phyloP scores from a whole-genome alignment of 2,113 vertebrate genomes.

The Hypanus sabinus region DNA sequence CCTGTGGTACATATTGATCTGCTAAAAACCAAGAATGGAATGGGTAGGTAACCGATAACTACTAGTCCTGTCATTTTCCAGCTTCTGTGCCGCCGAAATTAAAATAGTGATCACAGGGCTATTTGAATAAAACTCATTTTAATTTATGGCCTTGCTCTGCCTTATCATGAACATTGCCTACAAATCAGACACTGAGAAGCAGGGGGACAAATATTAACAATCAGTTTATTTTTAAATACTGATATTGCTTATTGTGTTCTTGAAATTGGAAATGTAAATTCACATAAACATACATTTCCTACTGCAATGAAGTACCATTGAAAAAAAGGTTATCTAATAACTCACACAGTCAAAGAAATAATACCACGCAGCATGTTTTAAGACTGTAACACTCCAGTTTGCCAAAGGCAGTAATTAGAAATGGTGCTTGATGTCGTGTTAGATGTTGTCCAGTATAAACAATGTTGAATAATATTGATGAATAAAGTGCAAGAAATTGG shows the following conservation, averaged over 20 bases:
- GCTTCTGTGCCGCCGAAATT: background rate
- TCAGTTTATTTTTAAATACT: background rate
- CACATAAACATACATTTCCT: background rate
- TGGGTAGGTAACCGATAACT: too few species aligned
- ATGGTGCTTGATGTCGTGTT: background rate
- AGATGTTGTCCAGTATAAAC: background rate
- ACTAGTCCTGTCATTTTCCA: too few species aligned
- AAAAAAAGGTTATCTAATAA: background rate
- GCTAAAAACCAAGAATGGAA: background rate
- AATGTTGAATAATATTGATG: background rate
- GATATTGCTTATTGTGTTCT: background rate
- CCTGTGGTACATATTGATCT: background rate
- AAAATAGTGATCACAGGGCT: background rate
- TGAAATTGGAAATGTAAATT: background rate
- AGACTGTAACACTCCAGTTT: background rate
- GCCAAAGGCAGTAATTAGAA: background rate
- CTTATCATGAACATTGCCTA: background rate
- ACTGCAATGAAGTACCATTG: background rate
- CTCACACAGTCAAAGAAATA: background rate
- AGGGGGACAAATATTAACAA: background rate
- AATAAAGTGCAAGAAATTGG: background rate
- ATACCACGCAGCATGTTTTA: background rate
- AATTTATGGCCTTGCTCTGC: background rate
- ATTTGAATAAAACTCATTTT: background rate
- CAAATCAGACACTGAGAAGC: background rate